Evolutionary conservation across 2,888 invertebrate species (phyloP).

Genomic region (Meteorus cinctellus): DNA sequence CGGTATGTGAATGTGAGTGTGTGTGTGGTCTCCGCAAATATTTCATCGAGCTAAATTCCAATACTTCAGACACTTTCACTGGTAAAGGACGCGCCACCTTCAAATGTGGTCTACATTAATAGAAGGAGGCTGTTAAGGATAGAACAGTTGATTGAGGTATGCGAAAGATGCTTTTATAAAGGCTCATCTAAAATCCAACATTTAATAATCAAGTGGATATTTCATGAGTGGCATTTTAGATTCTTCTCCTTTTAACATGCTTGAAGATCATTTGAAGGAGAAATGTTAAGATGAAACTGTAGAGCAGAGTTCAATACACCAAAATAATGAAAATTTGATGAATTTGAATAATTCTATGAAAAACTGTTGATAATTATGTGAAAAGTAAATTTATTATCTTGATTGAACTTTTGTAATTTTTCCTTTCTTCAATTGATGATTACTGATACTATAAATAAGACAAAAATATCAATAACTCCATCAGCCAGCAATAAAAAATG

Average conservation of each 20-base stretch:
- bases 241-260: neutral
- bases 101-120: neutral
- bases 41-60: slow-evolving; percentile 40
- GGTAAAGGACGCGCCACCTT: neutral
- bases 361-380: slow-evolving; percentile 25
- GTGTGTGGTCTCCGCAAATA: slow-evolving; percentile 34
- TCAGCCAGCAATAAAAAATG: no score
- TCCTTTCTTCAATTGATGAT: neutral
- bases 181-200: neutral
- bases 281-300: neutral
- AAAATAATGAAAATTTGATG: slow-evolving; percentile 32
- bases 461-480: no score
- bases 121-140: neutral
- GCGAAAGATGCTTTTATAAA: neutral
- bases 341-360: slow-evolving; percentile 31
- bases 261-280: neutral
- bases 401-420: slow-evolving; percentile 40
- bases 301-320: slow-evolving; percentile 8
- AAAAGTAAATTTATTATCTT: slow-evolving; percentile 42
- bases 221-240: neutral
- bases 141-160: neutral
- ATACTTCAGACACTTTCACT: slow-evolving; percentile 29
- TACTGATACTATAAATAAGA: no score
- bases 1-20: neutral
- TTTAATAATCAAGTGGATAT: neutral